Evolutionary conservation across 2,888 invertebrate species (phyloP).

Genomic region (Therioaphis trifolii): DNA sequence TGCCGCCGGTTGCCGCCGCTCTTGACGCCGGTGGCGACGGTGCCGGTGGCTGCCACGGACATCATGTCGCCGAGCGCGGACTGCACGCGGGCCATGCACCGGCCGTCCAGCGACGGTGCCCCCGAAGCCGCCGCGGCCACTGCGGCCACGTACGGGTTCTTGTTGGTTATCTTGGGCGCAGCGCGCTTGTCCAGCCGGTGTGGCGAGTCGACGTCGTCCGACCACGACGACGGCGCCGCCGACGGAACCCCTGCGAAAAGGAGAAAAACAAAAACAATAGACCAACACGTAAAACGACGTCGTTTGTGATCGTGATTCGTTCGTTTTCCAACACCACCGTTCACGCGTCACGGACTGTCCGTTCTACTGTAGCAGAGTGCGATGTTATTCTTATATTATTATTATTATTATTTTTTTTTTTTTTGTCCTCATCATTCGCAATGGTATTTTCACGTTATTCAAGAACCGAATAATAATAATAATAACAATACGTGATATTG

Average conservation of each 20-base stretch:
- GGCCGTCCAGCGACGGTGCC: constrained; percentile 11
- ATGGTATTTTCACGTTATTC: background rate
- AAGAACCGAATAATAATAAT: background rate
- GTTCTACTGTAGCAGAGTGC: background rate
- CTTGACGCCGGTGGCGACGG: no score
- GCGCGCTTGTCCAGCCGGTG: constrained; percentile 20
- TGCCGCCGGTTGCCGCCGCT: constrained; percentile 31
- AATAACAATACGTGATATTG: background rate
- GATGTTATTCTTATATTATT: background rate
- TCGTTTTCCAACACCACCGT: no score
- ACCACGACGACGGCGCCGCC: background rate
- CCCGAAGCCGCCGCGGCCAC: background rate
- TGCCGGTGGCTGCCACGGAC: constrained; percentile 39
- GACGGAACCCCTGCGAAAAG: background rate
- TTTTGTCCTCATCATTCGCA: no score
- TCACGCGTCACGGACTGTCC: background rate
- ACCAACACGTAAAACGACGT: background rate
- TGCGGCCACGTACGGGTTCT: background rate
- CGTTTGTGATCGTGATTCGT: no score
- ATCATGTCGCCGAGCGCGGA: constrained; percentile 60
- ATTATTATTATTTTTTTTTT: background rate
- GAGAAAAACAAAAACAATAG: background rate
- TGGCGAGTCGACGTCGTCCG: background rate
- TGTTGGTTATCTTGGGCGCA: constrained; percentile 34
- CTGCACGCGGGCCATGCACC: constrained; percentile 62